Conservation (phyloP, 2,888 invertebrate genomes). For the Electrophaes corylata region DNA sequence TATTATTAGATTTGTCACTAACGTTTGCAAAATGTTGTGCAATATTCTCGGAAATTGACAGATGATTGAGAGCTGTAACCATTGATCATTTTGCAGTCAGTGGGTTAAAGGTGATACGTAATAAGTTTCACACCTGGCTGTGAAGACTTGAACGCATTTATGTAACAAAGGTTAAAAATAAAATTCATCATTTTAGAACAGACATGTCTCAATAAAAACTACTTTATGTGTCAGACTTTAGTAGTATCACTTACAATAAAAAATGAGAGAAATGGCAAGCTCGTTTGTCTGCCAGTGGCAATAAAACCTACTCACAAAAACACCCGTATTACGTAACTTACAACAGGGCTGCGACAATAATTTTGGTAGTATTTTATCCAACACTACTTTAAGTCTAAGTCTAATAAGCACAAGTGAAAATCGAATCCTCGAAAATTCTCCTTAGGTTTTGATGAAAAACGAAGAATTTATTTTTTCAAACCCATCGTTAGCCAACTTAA, state of each 20-base stretch:
- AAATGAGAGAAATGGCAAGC: not conserved
- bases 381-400: no score
- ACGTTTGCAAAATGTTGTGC: constrained; percentile 38
- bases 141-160: not conserved
- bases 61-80: constrained; percentile 11
- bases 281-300: not conserved
- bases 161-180: not conserved
- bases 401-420: no score
- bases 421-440: no score
- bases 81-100: not conserved
- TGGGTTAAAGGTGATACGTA: not conserved
- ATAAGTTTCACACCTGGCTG: not conserved
- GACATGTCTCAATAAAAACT: not conserved
- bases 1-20: constrained; percentile 32
- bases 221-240: not conserved
- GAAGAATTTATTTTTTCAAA: no score
- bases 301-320: not conserved
- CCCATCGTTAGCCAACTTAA: no score
- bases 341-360: no score
- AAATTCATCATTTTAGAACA: not conserved
- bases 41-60: constrained; percentile 25
- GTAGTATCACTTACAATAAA: not conserved
- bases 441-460: no score
- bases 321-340: not conserved
- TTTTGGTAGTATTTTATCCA: no score